Percentiles rank a stretch among this genome's conserved stretches.
Conservation (phyloP, 1,140 invertebrate species). For the Metaphire vulgaris region DNA sequence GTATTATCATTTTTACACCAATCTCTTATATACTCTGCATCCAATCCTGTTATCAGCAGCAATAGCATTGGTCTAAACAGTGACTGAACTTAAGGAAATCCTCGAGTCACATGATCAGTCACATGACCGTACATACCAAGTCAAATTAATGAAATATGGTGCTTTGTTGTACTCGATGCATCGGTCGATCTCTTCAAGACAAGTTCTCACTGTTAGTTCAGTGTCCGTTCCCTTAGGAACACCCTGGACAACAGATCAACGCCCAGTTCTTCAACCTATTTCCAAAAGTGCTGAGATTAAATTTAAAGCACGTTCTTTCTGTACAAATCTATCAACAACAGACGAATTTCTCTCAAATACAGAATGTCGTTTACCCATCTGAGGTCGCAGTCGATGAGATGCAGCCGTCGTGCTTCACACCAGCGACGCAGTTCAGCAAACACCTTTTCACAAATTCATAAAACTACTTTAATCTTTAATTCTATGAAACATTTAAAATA, state of each 20-base stretch:
- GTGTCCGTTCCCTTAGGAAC: conserved; percentile 6
- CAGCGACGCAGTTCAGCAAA: conserved; percentile 42
- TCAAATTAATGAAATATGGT: conserved; percentile 25
- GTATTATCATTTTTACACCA: not conserved
- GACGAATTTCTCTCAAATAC: no score
- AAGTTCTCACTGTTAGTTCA: conserved; percentile 12
- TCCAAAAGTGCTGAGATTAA: no score
- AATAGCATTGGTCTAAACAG: no score
- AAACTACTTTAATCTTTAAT: no score
- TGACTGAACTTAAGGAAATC: conserved; percentile 8
- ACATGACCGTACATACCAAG: not conserved
- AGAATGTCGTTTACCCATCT: conserved; percentile 43
- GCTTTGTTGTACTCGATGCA: conserved; percentile 15
- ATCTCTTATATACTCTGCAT: no score
- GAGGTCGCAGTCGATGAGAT: conserved; percentile 42
- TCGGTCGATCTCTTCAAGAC: conserved; percentile 21
- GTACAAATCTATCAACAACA: no score
- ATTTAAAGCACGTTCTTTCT: no score
- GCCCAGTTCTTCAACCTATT: no score
- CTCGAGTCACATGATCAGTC: not conserved
- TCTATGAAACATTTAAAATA: no score
- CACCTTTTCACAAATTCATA: no score
- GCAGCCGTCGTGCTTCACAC: conserved; percentile 43
- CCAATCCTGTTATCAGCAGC: no score
- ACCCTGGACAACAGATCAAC: no score